phyloP scores from a whole-genome alignment of 2,888 invertebrate species.

The Ypsolopha scabrella region DNA sequence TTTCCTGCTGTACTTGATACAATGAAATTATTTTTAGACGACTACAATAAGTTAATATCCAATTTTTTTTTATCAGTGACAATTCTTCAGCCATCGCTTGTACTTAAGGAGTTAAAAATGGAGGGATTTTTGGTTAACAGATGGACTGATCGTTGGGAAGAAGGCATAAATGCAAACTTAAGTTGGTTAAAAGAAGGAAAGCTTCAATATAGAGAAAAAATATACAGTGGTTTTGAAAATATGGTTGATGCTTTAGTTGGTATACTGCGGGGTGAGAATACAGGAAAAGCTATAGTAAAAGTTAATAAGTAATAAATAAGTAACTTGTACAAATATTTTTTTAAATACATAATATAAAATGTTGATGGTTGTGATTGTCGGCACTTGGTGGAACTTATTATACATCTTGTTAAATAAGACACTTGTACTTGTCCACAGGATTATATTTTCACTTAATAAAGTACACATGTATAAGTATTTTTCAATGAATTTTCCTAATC shows the following conservation, averaged over 20 bases:
- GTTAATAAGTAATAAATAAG: constrained; percentile 30
- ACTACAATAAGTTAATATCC: not conserved
- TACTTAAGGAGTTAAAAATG: constrained; percentile 74
- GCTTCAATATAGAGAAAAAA: constrained; percentile 76
- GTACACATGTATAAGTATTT: no score
- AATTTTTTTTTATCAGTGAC: constrained; percentile 30
- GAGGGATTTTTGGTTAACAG: constrained; percentile 74
- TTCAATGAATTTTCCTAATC: no score
- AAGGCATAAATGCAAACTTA: constrained; percentile 74
- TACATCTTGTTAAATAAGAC: no score
- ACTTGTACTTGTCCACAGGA: no score
- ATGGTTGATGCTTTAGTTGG: constrained; percentile 77
- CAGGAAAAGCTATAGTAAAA: constrained; percentile 79
- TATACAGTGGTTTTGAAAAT: constrained; percentile 79
- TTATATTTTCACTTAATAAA: no score
- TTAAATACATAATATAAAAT: no score
- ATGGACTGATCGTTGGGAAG: constrained; percentile 72
- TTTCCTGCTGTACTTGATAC: not conserved
- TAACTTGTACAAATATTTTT: no score
- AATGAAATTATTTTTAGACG: not conserved
- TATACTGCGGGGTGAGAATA: constrained; percentile 74
- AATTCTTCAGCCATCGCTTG: constrained; percentile 69
- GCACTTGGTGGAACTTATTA: no score
- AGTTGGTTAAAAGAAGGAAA: constrained; percentile 77
- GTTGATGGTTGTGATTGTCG: no score